These are phyloP conservation scores for Gobius niger DNA, from an alignment of 2,113 vertebrate genomes.

Conservation along the genomic window DNA sequence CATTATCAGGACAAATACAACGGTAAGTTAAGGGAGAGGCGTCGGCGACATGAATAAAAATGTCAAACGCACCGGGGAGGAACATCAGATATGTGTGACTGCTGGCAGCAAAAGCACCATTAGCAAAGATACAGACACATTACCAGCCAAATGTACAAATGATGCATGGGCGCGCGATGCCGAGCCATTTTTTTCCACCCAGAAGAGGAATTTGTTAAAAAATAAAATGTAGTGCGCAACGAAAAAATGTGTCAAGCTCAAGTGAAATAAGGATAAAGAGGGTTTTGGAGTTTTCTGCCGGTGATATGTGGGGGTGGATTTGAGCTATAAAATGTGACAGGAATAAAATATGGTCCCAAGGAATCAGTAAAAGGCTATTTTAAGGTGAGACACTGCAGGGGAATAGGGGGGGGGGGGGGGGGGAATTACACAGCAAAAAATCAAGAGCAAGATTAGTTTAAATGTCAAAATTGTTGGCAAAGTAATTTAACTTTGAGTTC, in stretches of 20 bases:
- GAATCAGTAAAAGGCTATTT: neutral
- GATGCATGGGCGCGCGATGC: neutral
- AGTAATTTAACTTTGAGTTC: too few species aligned
- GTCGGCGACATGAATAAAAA: conserved; percentile 13
- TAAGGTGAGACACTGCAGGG: too few species aligned
- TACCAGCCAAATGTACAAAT: conserved; percentile 12
- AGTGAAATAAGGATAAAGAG: neutral
- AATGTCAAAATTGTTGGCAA: too few species aligned
- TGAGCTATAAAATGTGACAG: neutral
- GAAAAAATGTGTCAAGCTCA: neutral
- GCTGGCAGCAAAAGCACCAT: conserved; percentile 10
- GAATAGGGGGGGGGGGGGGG: too few species aligned
- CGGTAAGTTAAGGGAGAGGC: conserved; percentile 8
- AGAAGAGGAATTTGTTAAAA: neutral
- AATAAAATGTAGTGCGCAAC: neutral
- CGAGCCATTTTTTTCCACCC: neutral
- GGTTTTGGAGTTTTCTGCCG: neutral
- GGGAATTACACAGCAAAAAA: too few species aligned
- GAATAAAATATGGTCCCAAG: neutral
- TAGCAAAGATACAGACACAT: conserved; percentile 9
- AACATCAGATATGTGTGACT: conserved; percentile 9
- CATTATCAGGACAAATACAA: conserved; percentile 18
- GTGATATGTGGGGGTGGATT: neutral
- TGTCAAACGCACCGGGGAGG: neutral
- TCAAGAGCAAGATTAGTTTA: too few species aligned